These are phyloP conservation scores for Cataglyphis altisquamis DNA, from an alignment of 2,888 invertebrate species.

Conservation along the genomic window DNA sequence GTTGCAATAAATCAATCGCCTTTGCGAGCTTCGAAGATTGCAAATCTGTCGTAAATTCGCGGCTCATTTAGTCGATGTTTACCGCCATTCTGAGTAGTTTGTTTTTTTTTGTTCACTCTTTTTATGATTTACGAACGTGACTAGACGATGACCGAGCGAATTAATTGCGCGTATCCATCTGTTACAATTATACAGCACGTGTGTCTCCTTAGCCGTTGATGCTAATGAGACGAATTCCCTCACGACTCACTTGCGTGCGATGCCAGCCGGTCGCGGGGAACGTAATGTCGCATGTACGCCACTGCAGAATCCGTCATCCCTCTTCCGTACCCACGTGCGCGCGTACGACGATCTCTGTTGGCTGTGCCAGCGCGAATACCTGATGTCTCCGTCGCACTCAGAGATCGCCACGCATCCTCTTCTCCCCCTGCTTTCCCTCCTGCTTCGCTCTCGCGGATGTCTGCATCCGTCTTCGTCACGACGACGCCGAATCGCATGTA, in stretches of 20 bases:
- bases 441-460: slow-evolving; percentile 44
- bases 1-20: neutral
- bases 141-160: slow-evolving; percentile 12
- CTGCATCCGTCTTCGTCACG: slow-evolving; percentile 69
- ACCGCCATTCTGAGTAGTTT: neutral
- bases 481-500: slow-evolving; percentile 20
- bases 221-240: slow-evolving; percentile 53
- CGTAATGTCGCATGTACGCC: slow-evolving; percentile 66
- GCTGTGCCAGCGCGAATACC: slow-evolving; percentile 65
- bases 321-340: slow-evolving; percentile 55
- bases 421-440: neutral
- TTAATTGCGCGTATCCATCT: slow-evolving; percentile 40
- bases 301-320: slow-evolving; percentile 61
- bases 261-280: slow-evolving; percentile 53
- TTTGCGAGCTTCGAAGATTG: neutral
- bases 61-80: neutral
- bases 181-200: slow-evolving; percentile 51
- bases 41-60: neutral
- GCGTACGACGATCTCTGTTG: slow-evolving; percentile 59
- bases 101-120: neutral
- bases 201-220: slow-evolving; percentile 36
- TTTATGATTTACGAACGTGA: neutral
- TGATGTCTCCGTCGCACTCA: slow-evolving; percentile 63
- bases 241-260: slow-evolving; percentile 35
- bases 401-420: slow-evolving; percentile 52